Percentiles rank a stretch among this genome's conserved stretches.
Conservation (phyloP, 2,113 vertebrate genomes). For the Alligator sinensis region DNA sequence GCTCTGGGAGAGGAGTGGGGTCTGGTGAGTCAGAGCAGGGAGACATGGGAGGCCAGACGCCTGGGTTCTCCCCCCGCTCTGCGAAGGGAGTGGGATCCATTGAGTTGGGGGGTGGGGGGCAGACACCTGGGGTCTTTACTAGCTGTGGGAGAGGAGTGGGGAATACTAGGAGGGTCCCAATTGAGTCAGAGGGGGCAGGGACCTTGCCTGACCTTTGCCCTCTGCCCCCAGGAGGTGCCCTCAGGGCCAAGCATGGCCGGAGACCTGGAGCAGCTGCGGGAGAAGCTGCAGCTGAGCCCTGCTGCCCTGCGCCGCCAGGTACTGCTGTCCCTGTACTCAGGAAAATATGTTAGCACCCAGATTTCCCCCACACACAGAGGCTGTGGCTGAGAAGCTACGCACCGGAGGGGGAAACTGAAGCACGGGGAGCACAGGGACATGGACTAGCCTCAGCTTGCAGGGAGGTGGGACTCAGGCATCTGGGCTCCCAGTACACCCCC, state of each 20-base stretch:
- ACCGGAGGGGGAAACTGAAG: background rate
- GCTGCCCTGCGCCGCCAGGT: conserved; percentile 82
- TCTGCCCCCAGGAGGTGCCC: background rate
- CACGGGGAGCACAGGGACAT: background rate
- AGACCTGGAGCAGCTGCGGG: conserved; percentile 85
- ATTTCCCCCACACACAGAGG: background rate
- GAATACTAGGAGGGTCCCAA: no score
- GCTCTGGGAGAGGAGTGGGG: no score
- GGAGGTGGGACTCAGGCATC: background rate
- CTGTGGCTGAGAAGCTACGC: no score
- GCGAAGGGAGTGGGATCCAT: no score
- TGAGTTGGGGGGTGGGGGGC: no score
- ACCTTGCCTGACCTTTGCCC: background rate
- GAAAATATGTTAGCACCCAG: background rate
- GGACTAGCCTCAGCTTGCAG: background rate
- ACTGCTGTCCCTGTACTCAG: no score
- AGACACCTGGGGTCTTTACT: no score
- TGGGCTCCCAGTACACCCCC: background rate
- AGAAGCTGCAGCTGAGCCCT: conserved; percentile 83
- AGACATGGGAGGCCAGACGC: no score
- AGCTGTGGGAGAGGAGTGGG: no score
- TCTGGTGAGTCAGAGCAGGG: no score
- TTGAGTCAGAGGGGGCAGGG: no score
- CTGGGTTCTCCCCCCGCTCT: no score
- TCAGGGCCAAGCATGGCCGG: conserved; percentile 74